Percentiles rank a stretch among this genome's conserved stretches.
These are phyloP conservation scores for Pocillopora meandrina DNA, from an alignment of 92 coral and sea anemone species.

Conservation along the genomic window DNA sequence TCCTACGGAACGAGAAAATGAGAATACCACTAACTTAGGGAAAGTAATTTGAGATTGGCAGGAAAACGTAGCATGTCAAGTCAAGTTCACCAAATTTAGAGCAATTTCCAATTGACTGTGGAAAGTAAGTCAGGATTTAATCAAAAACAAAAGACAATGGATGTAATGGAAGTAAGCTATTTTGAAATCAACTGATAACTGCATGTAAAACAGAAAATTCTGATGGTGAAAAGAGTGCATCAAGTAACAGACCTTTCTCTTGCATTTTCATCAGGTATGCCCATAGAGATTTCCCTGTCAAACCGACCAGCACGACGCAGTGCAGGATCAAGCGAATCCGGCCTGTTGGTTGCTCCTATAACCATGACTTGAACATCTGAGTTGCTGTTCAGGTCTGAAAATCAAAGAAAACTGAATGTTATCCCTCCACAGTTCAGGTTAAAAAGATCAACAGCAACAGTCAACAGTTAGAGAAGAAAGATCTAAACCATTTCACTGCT, in stretches of 20 bases:
- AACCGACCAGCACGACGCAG: constrained; percentile 96
- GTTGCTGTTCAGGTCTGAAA: constrained; percentile 78
- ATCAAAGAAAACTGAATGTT: neutral
- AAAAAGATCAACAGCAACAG: no score
- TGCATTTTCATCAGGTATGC: constrained; percentile 93
- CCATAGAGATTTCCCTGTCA: constrained; percentile 98
- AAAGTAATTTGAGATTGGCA: neutral
- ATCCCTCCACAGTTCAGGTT: no score
- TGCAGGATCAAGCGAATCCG: constrained; percentile 98
- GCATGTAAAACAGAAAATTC: neutral
- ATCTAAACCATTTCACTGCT: no score
- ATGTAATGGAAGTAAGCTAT: no score
- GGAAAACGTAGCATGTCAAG: no score
- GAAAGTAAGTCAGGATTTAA: no score
- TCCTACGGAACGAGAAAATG: constrained; percentile 45
- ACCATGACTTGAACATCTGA: constrained; percentile 82
- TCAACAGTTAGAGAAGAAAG: no score
- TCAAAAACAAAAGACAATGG: no score
- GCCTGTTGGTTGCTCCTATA: constrained; percentile 96
- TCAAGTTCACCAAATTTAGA: no score
- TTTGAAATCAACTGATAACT: no score
- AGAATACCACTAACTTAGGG: neutral
- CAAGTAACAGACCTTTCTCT: constrained; percentile 72
- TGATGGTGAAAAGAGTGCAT: neutral
- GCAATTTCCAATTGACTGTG: no score